phyloP scores from a whole-genome alignment of 2,888 invertebrate species.

The Trisateles emortualis region DNA sequence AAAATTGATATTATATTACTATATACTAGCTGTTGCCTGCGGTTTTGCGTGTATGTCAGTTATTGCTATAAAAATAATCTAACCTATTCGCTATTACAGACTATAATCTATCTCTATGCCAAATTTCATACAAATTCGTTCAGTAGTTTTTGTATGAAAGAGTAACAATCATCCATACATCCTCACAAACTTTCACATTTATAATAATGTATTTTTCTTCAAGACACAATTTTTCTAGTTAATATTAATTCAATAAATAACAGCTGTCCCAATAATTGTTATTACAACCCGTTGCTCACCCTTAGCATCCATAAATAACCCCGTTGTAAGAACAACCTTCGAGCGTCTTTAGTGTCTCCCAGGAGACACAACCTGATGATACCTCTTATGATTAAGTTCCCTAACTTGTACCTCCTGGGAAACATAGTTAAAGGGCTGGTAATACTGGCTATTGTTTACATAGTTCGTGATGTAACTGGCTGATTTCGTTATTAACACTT shows the following conservation, averaged over 20 bases:
- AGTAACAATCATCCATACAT: too few species aligned
- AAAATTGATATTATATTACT: too few species aligned
- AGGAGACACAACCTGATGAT: constrained; percentile 5
- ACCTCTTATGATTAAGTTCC: constrained; percentile 16
- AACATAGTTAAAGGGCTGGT: constrained; percentile 30
- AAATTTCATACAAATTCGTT: too few species aligned
- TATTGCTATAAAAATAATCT: too few species aligned
- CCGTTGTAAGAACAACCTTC: constrained; percentile 4
- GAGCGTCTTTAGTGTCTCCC: constrained; percentile 9
- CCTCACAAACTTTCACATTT: too few species aligned
- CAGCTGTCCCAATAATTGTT: not conserved
- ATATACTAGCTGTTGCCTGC: too few species aligned
- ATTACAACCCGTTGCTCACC: not conserved
- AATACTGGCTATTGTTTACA: constrained; percentile 28
- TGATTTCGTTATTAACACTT: not conserved
- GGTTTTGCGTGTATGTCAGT: too few species aligned
- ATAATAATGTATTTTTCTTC: too few species aligned
- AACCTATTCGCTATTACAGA: too few species aligned
- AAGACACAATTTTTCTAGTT: too few species aligned
- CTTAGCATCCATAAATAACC: not conserved
- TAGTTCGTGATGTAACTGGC: not conserved
- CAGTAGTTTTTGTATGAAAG: too few species aligned
- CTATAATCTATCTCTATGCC: too few species aligned
- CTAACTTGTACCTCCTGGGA: constrained; percentile 4
- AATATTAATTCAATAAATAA: not conserved